These are phyloP conservation scores for Capreolus pygargus DNA, from an alignment of 2,113 vertebrate species.

Conservation along the genomic window DNA sequence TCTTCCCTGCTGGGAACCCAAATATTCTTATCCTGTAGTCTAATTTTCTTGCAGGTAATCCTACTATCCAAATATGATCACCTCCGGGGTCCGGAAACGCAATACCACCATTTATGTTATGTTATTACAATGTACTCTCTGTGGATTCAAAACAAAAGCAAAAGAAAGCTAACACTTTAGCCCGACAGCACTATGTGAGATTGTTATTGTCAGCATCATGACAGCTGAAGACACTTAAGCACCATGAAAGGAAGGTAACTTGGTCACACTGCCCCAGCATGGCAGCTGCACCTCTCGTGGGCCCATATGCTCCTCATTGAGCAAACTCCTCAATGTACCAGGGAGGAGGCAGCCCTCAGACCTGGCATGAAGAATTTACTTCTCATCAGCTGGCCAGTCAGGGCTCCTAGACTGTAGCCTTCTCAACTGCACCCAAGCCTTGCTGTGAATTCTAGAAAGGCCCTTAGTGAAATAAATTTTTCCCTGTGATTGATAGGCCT, in stretches of 20 bases:
- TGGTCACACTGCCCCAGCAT: accelerated
- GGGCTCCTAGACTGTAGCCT: not conserved
- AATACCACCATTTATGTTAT: accelerated
- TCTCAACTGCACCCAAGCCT: not conserved
- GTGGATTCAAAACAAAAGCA: not conserved
- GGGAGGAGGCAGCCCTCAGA: not conserved
- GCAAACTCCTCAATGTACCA: not conserved
- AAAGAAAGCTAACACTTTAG: not conserved
- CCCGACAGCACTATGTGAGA: not conserved
- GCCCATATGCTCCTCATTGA: accelerated
- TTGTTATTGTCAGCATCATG: not conserved
- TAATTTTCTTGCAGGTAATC: not conserved
- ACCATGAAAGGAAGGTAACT: too few species aligned
- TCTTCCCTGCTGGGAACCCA: not conserved
- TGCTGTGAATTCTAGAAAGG: not conserved
- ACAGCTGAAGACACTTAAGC: not conserved
- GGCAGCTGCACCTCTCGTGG: accelerated
- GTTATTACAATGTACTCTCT: not conserved
- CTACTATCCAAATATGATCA: not conserved
- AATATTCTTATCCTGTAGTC: not conserved
- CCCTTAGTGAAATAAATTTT: not conserved
- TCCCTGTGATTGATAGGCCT: not conserved
- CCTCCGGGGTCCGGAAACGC: not conserved
- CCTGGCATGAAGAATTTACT: not conserved
- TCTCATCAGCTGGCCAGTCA: not conserved